A percentile compares a stretch with the other conserved stretches of the same genome.
These are phyloP conservation scores for Mythimna vitellina DNA, from an alignment of 2,888 invertebrate genomes.

Conservation along the genomic window DNA sequence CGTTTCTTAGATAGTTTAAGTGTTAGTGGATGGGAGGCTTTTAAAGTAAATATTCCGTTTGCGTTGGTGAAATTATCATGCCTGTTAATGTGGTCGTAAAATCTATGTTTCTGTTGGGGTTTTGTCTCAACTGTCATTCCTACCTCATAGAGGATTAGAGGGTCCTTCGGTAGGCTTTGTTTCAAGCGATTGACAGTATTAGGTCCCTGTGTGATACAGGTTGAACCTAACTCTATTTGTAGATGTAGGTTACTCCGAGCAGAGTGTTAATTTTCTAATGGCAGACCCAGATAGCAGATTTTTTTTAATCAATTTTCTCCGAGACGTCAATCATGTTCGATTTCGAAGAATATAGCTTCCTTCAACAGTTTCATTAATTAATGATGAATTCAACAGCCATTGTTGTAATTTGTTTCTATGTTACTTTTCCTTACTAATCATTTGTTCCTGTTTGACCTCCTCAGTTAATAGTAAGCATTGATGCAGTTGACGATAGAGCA, in stretches of 20 bases:
- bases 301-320: neutral
- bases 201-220: conserved; percentile 21
- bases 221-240: conserved; percentile 26
- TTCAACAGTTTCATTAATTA: neutral
- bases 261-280: conserved; percentile 27
- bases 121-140: conserved; percentile 28
- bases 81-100: conserved; percentile 16
- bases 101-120: conserved; percentile 9
- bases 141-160: conserved; percentile 36
- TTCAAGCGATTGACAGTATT: conserved; percentile 46
- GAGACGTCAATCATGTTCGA: neutral
- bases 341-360: neutral
- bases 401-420: neutral
- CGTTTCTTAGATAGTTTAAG: conserved; percentile 78
- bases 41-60: conserved; percentile 61
- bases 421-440: neutral
- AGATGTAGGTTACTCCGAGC: neutral
- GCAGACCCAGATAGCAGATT: neutral
- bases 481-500: neutral
- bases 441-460: neutral
- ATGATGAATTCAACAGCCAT: neutral
- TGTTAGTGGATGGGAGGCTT: conserved; percentile 64
- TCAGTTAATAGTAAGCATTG: neutral
- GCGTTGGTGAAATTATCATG: conserved; percentile 49
- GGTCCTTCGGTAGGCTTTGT: conserved; percentile 22